These are phyloP conservation scores for Neosilurus hyrtlii DNA, from an alignment of 2,797 vertebrate species.

Conservation along the genomic window DNA sequence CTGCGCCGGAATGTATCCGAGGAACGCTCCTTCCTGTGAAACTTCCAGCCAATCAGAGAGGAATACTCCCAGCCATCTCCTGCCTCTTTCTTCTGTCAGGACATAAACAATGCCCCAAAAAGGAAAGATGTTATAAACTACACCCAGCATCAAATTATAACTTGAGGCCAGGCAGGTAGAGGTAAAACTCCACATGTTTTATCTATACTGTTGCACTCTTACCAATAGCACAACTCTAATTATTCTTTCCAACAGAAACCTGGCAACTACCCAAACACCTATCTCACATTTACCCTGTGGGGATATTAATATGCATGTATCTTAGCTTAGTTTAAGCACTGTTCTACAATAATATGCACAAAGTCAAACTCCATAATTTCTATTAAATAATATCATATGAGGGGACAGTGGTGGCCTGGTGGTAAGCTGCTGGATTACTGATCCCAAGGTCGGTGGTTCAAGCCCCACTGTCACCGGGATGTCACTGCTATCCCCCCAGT, in stretches of 20 bases:
- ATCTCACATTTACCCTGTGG: neutral
- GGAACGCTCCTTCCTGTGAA: conserved; percentile 80
- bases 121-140: neutral
- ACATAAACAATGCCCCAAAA: neutral
- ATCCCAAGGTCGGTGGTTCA: too few relatives aligned
- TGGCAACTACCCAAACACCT: neutral
- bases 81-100: conserved; percentile 51
- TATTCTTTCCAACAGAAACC: neutral
- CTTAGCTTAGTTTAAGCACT: neutral
- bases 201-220: neutral
- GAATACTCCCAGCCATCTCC: conserved; percentile 84
- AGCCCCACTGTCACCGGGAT: too few relatives aligned
- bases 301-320: neutral
- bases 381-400: neutral
- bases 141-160: neutral
- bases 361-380: neutral
- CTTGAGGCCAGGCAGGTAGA: neutral
- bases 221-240: neutral
- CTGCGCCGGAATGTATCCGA: conserved; percentile 82
- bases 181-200: neutral
- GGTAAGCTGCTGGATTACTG: too few relatives aligned
- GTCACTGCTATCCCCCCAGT: too few relatives aligned
- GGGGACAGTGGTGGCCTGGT: too few relatives aligned
- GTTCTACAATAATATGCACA: too few relatives aligned
- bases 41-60: conserved; percentile 86